Evolutionary conservation across 2,888 invertebrate genomes (phyloP).

Genomic region (Phanerotoma sp.): DNA sequence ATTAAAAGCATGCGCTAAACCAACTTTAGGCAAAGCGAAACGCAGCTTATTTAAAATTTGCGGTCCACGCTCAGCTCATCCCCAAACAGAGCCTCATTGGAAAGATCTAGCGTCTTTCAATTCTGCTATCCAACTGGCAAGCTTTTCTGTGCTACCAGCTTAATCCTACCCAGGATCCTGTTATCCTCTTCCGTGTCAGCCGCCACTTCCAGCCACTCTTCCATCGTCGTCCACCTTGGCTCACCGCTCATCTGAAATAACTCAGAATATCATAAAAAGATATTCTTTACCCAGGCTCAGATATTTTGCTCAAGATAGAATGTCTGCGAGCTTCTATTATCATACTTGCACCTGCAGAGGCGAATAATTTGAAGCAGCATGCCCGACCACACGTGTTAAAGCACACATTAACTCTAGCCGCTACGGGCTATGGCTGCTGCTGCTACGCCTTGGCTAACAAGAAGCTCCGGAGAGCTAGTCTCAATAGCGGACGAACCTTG

Average conservation of each 20-base stretch:
- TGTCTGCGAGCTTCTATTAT: background rate
- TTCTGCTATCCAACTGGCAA: slow-evolving; percentile 26
- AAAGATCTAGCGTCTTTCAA: slow-evolving; percentile 24
- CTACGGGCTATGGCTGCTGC: background rate
- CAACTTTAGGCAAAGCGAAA: slow-evolving; percentile 38
- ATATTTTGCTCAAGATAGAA: background rate
- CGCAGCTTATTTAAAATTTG: slow-evolving; percentile 36
- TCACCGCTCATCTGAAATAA: slow-evolving; percentile 7
- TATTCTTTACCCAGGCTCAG: background rate
- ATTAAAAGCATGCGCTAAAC: slow-evolving; percentile 34
- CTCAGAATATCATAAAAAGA: background rate
- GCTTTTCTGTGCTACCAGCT: background rate
- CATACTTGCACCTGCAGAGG: background rate
- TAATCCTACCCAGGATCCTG: slow-evolving; percentile 2
- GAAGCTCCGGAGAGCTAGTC: background rate
- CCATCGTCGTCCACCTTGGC: background rate
- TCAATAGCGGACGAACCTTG: background rate
- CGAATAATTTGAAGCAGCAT: background rate
- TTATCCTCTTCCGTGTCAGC: slow-evolving; percentile 2
- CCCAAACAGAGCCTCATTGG: slow-evolving; percentile 29
- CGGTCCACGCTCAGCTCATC: slow-evolving; percentile 21
- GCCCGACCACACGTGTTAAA: background rate
- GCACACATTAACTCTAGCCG: background rate
- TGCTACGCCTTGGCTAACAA: background rate
- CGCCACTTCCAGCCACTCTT: slow-evolving; percentile 1